Evolutionary conservation across 2,113 vertebrate species (phyloP).

Genomic region (Sigmodon hispidus): DNA sequence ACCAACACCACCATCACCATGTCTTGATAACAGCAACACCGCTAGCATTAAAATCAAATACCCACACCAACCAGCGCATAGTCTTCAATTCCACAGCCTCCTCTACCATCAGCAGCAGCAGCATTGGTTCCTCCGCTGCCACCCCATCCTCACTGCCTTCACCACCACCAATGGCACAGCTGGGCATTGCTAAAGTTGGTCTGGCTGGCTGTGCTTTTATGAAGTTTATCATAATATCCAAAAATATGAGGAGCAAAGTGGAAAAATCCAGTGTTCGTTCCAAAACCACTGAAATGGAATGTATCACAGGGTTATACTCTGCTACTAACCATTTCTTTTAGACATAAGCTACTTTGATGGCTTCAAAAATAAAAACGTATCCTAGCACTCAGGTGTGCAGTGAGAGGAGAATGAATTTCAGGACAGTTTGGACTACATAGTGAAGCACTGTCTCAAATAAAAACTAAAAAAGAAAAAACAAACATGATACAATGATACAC

Average conservation of each 20-base stretch:
- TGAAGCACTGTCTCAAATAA: not conserved
- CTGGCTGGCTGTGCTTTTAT: not conserved
- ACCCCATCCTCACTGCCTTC: not conserved
- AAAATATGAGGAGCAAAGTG: not conserved
- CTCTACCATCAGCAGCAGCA: not conserved
- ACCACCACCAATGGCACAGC: not conserved
- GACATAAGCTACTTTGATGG: not conserved
- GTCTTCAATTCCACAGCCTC: not conserved
- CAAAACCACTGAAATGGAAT: not conserved
- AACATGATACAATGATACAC: not conserved
- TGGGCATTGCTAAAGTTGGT: not conserved
- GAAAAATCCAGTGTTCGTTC: not conserved
- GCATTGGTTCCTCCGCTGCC: fast-evolving
- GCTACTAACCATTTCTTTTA: not conserved
- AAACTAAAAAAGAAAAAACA: not conserved
- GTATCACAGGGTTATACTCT: not conserved
- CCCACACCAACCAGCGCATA: not conserved
- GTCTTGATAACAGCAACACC: not conserved
- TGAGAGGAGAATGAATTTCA: not conserved
- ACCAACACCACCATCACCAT: not conserved
- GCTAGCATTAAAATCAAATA: not conserved
- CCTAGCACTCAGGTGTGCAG: not conserved
- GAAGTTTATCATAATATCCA: not conserved
- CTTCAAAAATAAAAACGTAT: slow-evolving; percentile 17
- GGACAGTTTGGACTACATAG: not conserved